phyloP scores from a whole-genome alignment of 2,113 vertebrate genomes.

The Glaucidium brasilianum region DNA sequence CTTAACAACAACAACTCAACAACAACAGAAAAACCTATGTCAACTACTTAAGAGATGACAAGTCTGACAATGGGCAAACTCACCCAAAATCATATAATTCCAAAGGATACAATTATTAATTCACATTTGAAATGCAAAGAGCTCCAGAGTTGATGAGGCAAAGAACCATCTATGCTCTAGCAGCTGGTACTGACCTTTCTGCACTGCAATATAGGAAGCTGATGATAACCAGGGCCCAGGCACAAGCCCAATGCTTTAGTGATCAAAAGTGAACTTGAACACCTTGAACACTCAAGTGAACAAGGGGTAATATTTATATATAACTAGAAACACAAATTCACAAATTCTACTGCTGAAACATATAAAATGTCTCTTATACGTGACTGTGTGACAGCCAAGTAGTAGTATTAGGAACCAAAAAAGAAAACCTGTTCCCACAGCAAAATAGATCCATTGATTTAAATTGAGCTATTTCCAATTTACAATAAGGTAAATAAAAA shows the following conservation, averaged over 20 bases:
- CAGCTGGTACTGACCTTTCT: background rate
- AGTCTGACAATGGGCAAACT: background rate
- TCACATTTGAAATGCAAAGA: background rate
- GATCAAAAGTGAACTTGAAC: background rate
- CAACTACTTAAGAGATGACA: background rate
- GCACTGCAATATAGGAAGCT: background rate
- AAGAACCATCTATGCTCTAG: background rate
- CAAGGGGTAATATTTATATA: background rate
- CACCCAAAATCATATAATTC: background rate
- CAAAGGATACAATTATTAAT: background rate
- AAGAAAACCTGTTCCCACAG: background rate
- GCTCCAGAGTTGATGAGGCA: background rate
- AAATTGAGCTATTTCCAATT: background rate
- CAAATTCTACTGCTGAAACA: background rate
- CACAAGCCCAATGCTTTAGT: background rate
- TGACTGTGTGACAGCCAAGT: background rate
- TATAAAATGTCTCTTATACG: background rate
- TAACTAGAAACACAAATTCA: background rate
- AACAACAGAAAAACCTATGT: background rate
- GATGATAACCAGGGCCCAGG: background rate
- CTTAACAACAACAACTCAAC: background rate
- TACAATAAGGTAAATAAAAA: background rate
- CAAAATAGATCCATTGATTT: background rate
- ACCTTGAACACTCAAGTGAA: background rate
- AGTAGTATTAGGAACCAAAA: background rate